Evolutionary conservation across 2,797 vertebrate species (phyloP).

Genomic region (Karalla daura): DNA sequence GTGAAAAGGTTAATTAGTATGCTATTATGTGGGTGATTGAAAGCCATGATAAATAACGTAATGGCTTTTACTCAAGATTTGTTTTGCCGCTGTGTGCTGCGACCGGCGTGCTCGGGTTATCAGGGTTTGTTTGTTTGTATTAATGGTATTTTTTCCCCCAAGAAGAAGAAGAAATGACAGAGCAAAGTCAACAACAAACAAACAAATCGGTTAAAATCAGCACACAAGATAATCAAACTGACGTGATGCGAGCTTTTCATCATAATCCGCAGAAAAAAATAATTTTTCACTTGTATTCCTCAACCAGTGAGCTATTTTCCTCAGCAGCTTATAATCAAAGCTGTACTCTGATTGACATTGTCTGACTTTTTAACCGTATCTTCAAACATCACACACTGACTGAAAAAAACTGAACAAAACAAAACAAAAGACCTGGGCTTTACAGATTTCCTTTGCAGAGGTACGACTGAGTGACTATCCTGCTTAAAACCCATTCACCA

Average conservation of each 20-base stretch:
- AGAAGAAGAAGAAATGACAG: too few relatives aligned
- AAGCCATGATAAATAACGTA: constrained; percentile 68
- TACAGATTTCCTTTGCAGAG: not conserved
- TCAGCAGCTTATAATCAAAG: too few relatives aligned
- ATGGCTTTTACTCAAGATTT: constrained; percentile 61
- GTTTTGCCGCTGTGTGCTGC: constrained; percentile 43
- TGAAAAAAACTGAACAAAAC: not conserved
- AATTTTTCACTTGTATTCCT: not conserved
- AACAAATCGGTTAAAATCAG: too few relatives aligned
- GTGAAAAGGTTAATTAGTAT: constrained; percentile 79
- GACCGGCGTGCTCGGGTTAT: constrained; percentile 15
- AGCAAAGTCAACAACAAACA: too few relatives aligned
- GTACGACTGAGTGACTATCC: not conserved
- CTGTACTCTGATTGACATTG: too few relatives aligned
- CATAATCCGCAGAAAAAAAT: not conserved
- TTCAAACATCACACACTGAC: too few relatives aligned
- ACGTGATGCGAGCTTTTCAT: not conserved
- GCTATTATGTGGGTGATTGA: constrained; percentile 75
- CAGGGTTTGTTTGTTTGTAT: constrained; percentile 1
- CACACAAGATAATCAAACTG: too few relatives aligned
- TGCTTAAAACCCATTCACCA: not conserved
- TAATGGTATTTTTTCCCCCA: not conserved
- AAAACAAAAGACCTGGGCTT: not conserved
- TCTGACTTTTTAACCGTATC: too few relatives aligned
- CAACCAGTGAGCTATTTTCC: not conserved